A percentile compares a stretch with the other conserved stretches of the same genome.
Conservation (phyloP, 2,113 vertebrate species). For the Burhinus oedicnemus region DNA sequence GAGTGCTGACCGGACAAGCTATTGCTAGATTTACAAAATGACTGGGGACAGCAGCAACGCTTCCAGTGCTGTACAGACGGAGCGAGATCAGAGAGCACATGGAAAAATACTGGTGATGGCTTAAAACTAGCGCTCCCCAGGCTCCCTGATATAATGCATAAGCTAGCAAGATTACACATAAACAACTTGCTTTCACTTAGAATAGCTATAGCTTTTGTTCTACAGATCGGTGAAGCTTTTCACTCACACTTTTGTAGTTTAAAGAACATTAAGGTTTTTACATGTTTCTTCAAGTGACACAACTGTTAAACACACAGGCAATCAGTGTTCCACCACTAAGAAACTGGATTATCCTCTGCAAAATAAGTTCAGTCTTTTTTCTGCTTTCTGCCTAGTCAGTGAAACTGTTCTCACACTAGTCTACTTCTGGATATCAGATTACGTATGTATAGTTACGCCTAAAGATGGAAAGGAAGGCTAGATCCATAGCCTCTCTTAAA, state of each 20-base stretch:
- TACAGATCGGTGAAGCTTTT: not conserved
- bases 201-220: not conserved
- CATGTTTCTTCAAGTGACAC: not conserved
- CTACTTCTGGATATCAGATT: not conserved
- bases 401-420: not conserved
- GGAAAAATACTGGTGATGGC: not conserved
- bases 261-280: not conserved
- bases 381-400: not conserved
- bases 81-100: not conserved
- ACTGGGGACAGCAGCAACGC: not conserved
- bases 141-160: not conserved
- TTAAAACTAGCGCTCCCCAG: not conserved
- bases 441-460: rapidly evolving
- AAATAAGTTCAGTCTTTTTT: not conserved
- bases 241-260: not conserved
- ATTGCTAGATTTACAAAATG: not conserved
- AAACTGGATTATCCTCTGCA: not conserved
- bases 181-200: not conserved
- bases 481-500: not conserved
- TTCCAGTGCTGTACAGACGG: not conserved
- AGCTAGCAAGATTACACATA: not conserved
- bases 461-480: not conserved
- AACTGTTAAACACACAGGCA: not conserved
- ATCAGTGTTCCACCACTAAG: not conserved
- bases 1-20: not conserved